phyloP scores from a whole-genome alignment of 2,797 vertebrate genomes.

The Helicolenus hilgendorfi region DNA sequence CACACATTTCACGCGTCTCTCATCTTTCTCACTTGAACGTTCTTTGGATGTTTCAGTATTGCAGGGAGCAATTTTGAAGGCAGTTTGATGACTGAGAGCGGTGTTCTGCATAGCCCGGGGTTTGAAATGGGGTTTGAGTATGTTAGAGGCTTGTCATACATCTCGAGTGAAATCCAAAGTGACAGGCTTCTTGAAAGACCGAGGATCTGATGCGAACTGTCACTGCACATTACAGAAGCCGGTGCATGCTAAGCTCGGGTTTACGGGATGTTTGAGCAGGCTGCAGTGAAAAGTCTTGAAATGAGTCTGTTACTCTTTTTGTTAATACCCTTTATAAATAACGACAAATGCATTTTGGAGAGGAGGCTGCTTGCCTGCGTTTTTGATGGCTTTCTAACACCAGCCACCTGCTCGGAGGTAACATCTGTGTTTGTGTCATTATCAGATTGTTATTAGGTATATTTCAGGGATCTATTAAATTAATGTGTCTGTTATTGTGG shows the following conservation, averaged over 20 bases:
- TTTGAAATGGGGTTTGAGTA: conserved; percentile 71
- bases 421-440: conserved; percentile 52
- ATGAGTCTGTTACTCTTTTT: conserved; percentile 46
- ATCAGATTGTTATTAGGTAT: conserved; percentile 45
- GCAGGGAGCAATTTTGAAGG: conserved; percentile 50
- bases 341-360: conserved; percentile 44
- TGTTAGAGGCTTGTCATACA: conserved; percentile 73
- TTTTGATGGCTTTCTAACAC: conserved; percentile 61
- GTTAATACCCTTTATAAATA: conserved; percentile 56
- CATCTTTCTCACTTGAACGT: conserved; percentile 8
- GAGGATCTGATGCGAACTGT: conserved; percentile 81
- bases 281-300: conserved; percentile 46
- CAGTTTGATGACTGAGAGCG: conserved; percentile 59
- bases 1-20: conserved; percentile 10
- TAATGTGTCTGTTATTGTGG: conserved; percentile 5
- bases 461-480: conserved; percentile 31
- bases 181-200: conserved; percentile 78
- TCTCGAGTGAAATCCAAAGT: conserved; percentile 78
- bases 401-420: conserved; percentile 57
- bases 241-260: conserved; percentile 47
- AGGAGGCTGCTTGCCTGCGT: conserved; percentile 45
- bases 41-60: conserved; percentile 35
- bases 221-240: conserved; percentile 71
- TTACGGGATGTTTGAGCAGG: conserved; percentile 65
- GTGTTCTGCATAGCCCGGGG: conserved; percentile 63